phyloP scores from a whole-genome alignment of 2,113 vertebrate species.

The Oryzias melastigma region DNA sequence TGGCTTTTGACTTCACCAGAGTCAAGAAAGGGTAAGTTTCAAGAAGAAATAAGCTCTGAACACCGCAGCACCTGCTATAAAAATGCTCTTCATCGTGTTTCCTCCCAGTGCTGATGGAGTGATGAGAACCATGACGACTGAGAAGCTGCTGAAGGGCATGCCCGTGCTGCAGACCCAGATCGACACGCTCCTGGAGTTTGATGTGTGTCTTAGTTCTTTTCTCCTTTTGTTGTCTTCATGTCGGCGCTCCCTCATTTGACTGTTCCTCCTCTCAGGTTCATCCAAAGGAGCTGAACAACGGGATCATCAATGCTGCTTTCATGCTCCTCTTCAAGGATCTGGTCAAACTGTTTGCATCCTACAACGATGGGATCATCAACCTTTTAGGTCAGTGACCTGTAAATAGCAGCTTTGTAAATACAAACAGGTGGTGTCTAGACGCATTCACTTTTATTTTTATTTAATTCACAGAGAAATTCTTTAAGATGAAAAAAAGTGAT shows the following conservation, averaged over 20 bases:
- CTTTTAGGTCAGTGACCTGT: slow-evolving; percentile 84
- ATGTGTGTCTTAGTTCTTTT: slow-evolving; percentile 71
- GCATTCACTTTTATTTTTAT: neutral
- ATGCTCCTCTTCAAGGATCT: slow-evolving; percentile 98
- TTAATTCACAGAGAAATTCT: slow-evolving; percentile 90
- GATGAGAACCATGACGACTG: slow-evolving; percentile 96
- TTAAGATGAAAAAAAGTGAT: slow-evolving; percentile 99
- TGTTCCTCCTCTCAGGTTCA: slow-evolving; percentile 80
- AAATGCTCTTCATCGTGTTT: slow-evolving; percentile 10
- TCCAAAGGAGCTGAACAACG: slow-evolving; percentile 97
- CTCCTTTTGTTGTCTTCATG: neutral
- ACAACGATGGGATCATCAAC: slow-evolving; percentile 99
- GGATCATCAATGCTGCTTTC: slow-evolving; percentile 95
- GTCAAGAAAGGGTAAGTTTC: slow-evolving; percentile 94
- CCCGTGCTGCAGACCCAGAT: slow-evolving; percentile 95
- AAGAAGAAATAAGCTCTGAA: neutral
- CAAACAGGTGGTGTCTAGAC: neutral
- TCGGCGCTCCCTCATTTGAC: neutral
- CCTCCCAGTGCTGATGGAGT: slow-evolving; percentile 90
- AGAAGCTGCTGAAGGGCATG: slow-evolving; percentile 98
- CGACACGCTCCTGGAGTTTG: slow-evolving; percentile 96
- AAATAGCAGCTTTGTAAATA: neutral
- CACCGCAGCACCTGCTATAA: neutral
- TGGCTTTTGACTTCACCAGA: slow-evolving; percentile 99
- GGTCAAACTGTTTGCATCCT: slow-evolving; percentile 98